These are phyloP conservation scores for Drosophila eugracilis DNA, from an alignment of 1,140 invertebrate genomes.

Conservation along the genomic window DNA sequence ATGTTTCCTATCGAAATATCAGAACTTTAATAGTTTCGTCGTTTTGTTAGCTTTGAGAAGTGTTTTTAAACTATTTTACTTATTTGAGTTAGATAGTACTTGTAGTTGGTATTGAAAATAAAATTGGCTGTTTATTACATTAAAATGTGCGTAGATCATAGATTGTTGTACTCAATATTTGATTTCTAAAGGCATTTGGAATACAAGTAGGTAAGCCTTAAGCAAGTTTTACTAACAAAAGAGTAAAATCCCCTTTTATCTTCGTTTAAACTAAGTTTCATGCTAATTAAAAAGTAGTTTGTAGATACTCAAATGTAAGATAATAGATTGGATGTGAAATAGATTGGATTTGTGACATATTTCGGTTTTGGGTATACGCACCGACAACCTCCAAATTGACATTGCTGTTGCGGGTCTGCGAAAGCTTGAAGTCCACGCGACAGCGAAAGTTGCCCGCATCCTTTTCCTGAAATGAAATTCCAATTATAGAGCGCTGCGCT, in stretches of 20 bases:
- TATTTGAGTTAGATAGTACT: not conserved
- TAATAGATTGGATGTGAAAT: constrained; percentile 7
- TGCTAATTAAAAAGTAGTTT: not conserved
- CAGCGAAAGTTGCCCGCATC: constrained; percentile 92
- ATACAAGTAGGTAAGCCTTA: too few relatives aligned
- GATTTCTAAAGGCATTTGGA: too few relatives aligned
- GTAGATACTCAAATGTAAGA: not conserved
- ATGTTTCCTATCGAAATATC: too few relatives aligned
- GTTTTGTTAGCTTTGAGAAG: not conserved
- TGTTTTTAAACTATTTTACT: too few relatives aligned
- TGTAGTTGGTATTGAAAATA: not conserved
- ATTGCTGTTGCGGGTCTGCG: constrained; percentile 92
- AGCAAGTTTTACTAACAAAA: too few relatives aligned
- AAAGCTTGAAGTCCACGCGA: constrained; percentile 92
- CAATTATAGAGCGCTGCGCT: constrained; percentile 69
- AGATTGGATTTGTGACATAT: constrained; percentile 19
- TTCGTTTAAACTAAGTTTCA: not conserved
- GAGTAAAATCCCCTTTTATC: too few relatives aligned
- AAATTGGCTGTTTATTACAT: not conserved
- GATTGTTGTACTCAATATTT: too few relatives aligned
- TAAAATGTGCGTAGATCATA: too few relatives aligned
- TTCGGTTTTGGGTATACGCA: constrained; percentile 86
- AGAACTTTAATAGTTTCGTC: not conserved
- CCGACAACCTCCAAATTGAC: constrained; percentile 93
- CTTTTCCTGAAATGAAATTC: constrained; percentile 86